These are phyloP conservation scores for Turnix velox DNA, from an alignment of 2,113 vertebrate genomes.

Conservation along the genomic window DNA sequence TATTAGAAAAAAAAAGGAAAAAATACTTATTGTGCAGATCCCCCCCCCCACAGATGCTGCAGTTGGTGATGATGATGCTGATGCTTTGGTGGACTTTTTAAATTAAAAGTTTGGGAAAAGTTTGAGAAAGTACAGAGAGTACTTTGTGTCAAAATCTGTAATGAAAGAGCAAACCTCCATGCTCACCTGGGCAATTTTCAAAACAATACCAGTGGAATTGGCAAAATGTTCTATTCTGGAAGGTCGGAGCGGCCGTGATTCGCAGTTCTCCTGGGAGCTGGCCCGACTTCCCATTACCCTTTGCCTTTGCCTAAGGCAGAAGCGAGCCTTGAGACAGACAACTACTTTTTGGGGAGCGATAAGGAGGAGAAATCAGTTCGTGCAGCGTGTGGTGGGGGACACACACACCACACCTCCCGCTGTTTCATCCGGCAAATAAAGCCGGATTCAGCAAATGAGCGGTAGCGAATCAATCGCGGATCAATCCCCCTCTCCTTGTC, in stretches of 20 bases:
- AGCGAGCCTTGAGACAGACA: neutral
- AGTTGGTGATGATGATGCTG: neutral
- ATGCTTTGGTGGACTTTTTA: neutral
- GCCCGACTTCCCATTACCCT: neutral
- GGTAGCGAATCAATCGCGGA: neutral
- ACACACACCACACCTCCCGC: neutral
- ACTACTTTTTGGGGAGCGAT: neutral
- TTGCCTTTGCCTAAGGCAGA: neutral
- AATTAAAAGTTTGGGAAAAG: neutral
- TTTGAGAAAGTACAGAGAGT: neutral
- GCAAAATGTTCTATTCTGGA: neutral
- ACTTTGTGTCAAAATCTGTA: neutral
- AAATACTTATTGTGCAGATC: neutral
- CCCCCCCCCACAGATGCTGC: accelerated
- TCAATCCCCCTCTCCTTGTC: neutral
- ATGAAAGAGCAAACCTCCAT: neutral
- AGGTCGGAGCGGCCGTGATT: neutral
- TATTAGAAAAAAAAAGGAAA: neutral
- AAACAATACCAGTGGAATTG: neutral
- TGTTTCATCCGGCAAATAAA: neutral
- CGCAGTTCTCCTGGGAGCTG: neutral
- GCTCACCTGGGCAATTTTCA: neutral
- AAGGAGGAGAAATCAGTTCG: neutral
- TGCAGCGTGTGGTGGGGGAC: neutral
- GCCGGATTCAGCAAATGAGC: neutral